Evolutionary conservation across 2,888 invertebrate species (phyloP), one percentile per base, ranked within the genome.

Genomic region (Luperina nickerlii): DNA sequence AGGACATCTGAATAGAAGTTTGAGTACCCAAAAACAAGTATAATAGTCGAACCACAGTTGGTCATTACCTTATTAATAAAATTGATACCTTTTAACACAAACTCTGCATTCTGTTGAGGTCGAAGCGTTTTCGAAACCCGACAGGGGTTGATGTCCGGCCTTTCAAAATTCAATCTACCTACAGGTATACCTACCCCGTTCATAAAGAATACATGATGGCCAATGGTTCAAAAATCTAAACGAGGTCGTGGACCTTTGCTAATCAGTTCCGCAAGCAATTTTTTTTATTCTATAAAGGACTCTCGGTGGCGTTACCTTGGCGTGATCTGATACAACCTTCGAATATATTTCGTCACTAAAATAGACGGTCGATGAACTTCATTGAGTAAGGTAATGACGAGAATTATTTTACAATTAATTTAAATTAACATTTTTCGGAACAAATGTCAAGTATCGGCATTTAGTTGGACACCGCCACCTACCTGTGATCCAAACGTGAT

Each of bases 261-360:
- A 87, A 88, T 88, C 90, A 92, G 92, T 95, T 94, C 94, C 94
- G 93, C 89, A 93, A 90, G 88, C 75, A 84, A 83, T 84, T 76
- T 86, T 72, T 92, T 92, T 93, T 93, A 92, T 91, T 90, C 82
- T 88, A 84, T 86, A 82, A 73, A 89, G 93, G 94, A 93, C 93
- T 93, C 93, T 91, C 90, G 90, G 93, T 87, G 90, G 88, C 89
- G 87, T 92, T 94, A 92, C 94, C 94, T 95, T 94, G 92, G 84
- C 90, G 88, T 90, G 91, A 86, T 92, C 88, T 90, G 92, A 91
- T 92, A 93, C 94, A 94, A 95, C 95, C 96, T 96, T 96, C 94
- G 92, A 83, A 87, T 87, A 90, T 94, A 94, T 94, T 94, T 95
- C 95, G 93, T 95, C 94, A 94, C 91, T 89, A 92, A 91, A 91